These are phyloP conservation scores for Drosophila nasuta DNA, from an alignment of 1,140 invertebrate species.

Conservation along the genomic window DNA sequence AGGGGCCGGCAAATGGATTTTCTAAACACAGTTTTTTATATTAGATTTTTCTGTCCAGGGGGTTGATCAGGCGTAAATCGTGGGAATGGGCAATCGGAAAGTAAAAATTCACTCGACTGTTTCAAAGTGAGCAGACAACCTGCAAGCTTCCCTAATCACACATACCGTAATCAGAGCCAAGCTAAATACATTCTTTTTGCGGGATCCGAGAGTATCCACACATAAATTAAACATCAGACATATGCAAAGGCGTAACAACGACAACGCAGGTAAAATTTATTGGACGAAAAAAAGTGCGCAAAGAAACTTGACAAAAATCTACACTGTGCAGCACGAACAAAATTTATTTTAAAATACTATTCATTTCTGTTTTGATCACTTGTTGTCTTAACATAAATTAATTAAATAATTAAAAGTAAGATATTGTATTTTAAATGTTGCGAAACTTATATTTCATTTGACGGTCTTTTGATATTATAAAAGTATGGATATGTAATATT, in stretches of 20 bases:
- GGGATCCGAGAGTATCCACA: constrained; percentile 36
- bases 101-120: constrained; percentile 28
- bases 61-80: constrained; percentile 42
- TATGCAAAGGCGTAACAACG: constrained; percentile 76
- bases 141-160: constrained; percentile 40
- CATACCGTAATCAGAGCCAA: neutral
- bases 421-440: too few relatives aligned
- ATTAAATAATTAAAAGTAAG: too few relatives aligned
- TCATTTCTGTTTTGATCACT: too few relatives aligned
- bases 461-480: too few relatives aligned
- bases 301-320: constrained; percentile 32
- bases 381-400: too few relatives aligned
- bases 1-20: constrained; percentile 60
- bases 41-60: constrained; percentile 61
- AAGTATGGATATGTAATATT: too few relatives aligned
- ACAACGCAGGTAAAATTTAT: constrained; percentile 74
- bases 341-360: too few relatives aligned
- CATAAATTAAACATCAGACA: constrained; percentile 71
- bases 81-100: constrained; percentile 54
- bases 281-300: constrained; percentile 29
- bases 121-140: constrained; percentile 57
- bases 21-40: constrained; percentile 50
- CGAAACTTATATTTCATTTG: too few relatives aligned
- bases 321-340: constrained; percentile 39
- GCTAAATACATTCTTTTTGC: neutral